These are phyloP conservation scores for Antheraea yamamai DNA, from an alignment of 2,888 invertebrate genomes.

Conservation along the genomic window DNA sequence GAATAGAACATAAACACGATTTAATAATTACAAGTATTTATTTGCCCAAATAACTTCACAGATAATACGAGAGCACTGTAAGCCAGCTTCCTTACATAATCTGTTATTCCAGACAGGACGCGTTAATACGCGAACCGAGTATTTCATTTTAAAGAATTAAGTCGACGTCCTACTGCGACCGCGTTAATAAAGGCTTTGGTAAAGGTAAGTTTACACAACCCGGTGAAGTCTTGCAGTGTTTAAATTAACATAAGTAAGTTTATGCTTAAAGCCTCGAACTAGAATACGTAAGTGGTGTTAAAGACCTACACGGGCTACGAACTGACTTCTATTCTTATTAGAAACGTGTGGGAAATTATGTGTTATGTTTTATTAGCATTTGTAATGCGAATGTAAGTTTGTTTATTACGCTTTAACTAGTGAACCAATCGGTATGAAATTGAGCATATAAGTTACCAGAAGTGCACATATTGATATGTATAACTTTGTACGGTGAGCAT, in stretches of 20 bases:
- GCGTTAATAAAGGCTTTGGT: slow-evolving; percentile 35
- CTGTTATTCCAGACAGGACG: slow-evolving; percentile 33
- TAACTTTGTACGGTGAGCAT: too few relatives aligned
- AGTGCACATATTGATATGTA: too few relatives aligned
- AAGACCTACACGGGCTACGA: background rate
- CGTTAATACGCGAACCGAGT: slow-evolving; percentile 29
- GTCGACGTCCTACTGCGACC: slow-evolving; percentile 33
- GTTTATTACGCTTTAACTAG: too few relatives aligned
- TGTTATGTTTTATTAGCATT: too few relatives aligned
- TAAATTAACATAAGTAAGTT: slow-evolving; percentile 8
- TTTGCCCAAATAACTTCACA: slow-evolving; percentile 4
- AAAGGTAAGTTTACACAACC: slow-evolving; percentile 20
- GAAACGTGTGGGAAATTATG: background rate
- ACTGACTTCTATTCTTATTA: background rate
- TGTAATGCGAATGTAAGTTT: too few relatives aligned
- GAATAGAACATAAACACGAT: background rate
- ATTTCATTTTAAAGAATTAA: slow-evolving; percentile 44
- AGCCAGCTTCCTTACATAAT: slow-evolving; percentile 29
- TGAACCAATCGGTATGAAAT: too few relatives aligned
- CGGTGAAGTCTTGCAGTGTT: slow-evolving; percentile 12
- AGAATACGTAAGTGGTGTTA: background rate
- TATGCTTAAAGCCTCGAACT: background rate
- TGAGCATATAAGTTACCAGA: too few relatives aligned
- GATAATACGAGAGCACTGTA: background rate
- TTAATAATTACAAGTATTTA: background rate